These are phyloP conservation scores for Cyprinodon tularosa DNA, from an alignment of 2,113 vertebrate species.

Conservation along the genomic window DNA sequence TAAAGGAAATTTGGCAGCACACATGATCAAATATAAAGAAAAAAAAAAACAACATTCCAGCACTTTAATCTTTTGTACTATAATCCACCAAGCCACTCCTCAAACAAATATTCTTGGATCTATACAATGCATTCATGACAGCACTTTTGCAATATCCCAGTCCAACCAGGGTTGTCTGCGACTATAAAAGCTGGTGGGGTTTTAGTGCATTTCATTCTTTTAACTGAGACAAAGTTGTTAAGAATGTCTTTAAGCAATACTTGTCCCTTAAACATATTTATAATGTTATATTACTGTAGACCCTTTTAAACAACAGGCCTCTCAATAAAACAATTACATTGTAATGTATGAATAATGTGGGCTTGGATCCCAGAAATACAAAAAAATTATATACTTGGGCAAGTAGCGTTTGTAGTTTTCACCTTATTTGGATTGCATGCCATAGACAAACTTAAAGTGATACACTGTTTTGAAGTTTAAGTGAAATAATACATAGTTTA, in stretches of 20 bases:
- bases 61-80: conserved; percentile 47
- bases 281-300: neutral
- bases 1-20: conserved; percentile 41
- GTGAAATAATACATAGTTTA: no score
- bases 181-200: conserved; percentile 20
- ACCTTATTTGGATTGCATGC: neutral
- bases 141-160: conserved; percentile 17
- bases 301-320: neutral
- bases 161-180: conserved; percentile 34
- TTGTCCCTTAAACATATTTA: no score
- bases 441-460: no score
- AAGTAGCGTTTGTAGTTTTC: neutral
- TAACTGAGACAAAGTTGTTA: conserved; percentile 4
- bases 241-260: no score
- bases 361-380: neutral
- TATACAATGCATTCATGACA: neutral
- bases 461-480: no score
- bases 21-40: conserved; percentile 42
- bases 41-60: conserved; percentile 49
- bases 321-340: neutral
- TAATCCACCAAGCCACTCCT: conserved; percentile 11
- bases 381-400: neutral
- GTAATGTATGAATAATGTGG: neutral
- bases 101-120: conserved; percentile 16
- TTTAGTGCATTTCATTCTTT: conserved; percentile 16